Conservation (phyloP, 1,140 invertebrate species). For the Pseudomyrmex dendroicus region DNA sequence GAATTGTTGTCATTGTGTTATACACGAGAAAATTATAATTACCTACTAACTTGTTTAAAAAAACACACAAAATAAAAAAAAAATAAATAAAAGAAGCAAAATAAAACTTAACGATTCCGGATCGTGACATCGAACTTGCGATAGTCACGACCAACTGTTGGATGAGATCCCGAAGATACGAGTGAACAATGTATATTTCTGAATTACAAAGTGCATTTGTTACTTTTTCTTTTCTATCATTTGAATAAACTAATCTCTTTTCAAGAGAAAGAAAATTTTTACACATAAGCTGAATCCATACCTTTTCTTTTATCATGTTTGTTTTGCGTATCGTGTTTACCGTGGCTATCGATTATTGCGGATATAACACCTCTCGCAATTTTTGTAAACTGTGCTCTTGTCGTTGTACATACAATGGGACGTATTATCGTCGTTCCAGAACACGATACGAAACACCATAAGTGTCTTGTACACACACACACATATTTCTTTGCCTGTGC, state of each 20-base stretch:
- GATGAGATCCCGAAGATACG: too few relatives aligned
- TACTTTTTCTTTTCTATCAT: too few relatives aligned
- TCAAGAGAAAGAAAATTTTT: too few relatives aligned
- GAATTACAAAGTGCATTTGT: too few relatives aligned
- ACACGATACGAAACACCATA: constrained; percentile 75
- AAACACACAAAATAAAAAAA: too few relatives aligned
- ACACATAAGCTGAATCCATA: too few relatives aligned
- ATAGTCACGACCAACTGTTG: not conserved
- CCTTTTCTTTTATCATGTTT: constrained; percentile 39
- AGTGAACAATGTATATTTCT: too few relatives aligned
- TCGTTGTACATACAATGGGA: constrained; percentile 70
- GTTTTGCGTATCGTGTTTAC: not conserved
- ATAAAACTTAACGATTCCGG: not conserved
- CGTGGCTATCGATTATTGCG: constrained; percentile 45
- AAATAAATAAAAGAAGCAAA: too few relatives aligned
- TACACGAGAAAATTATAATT: too few relatives aligned
- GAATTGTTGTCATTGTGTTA: not conserved
- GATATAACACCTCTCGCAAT: constrained; percentile 44
- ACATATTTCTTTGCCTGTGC: constrained; percentile 67
- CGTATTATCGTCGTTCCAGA: constrained; percentile 73
- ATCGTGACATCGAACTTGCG: too few relatives aligned
- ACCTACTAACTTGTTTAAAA: too few relatives aligned
- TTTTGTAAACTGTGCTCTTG: constrained; percentile 69
- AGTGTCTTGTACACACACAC: constrained; percentile 82
- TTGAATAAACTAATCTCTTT: too few relatives aligned